These are phyloP conservation scores for Phalloptychus januarius DNA, from an alignment of 2,797 vertebrate species.

Conservation along the genomic window DNA sequence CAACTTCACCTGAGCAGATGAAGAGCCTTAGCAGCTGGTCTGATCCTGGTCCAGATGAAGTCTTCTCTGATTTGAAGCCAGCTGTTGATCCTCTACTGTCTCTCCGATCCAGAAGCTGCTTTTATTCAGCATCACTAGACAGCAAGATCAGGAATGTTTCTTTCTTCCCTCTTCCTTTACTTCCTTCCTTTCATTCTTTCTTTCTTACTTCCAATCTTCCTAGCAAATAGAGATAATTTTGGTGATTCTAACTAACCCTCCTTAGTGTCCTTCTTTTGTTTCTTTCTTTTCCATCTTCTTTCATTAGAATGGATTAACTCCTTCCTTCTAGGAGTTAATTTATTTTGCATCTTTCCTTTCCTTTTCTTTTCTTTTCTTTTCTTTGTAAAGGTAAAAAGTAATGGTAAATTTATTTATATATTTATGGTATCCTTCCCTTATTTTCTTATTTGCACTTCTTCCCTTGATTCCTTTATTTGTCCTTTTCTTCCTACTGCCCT, in stretches of 20 bases:
- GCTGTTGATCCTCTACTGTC: background rate
- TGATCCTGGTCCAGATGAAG: conserved; percentile 27
- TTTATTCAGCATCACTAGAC: conserved; percentile 9
- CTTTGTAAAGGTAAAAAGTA: too few relatives aligned
- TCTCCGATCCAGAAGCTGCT: conserved; percentile 27
- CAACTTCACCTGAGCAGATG: conserved; percentile 20
- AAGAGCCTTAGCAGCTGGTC: background rate
- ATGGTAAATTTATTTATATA: too few relatives aligned
- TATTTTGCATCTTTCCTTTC: background rate
- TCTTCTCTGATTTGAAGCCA: background rate
- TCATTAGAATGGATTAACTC: too few relatives aligned
- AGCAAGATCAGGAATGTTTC: background rate
- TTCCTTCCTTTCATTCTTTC: background rate
- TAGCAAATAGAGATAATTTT: background rate
- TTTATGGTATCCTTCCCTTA: background rate
- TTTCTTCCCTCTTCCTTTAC: background rate
- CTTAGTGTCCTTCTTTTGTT: background rate
- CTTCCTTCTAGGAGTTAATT: background rate
- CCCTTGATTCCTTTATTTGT: background rate
- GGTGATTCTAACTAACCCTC: too few relatives aligned
- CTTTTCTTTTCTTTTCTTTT: too few relatives aligned
- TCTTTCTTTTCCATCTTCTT: background rate
- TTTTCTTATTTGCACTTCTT: background rate
- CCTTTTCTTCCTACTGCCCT: background rate
- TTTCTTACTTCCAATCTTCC: background rate